Base-by-base conservation (phyloP, 2,888 invertebrate genomes). In the Nebria salina region DNA sequence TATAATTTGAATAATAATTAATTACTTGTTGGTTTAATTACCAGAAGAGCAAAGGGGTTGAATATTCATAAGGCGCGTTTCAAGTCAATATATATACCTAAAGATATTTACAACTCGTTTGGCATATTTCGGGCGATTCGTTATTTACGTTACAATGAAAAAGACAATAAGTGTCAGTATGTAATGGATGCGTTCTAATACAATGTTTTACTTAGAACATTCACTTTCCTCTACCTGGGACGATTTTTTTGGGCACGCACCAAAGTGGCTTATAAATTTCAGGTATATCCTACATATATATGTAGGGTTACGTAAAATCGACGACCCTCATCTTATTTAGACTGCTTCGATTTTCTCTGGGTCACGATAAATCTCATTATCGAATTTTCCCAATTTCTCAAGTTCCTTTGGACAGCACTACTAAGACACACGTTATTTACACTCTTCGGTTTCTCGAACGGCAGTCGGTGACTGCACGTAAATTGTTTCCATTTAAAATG, bases 381-480 rank as follows among this genome's bases (percentile, higher is more conserved):
- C 78, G 78, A 78, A 73, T 73, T 78, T 78, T 65, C 72, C 34
- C 78, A 72, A 78, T 78, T 78, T 78, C 73, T 78, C 78, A 72
- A 73, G 65, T 42, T 73, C 73, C 65, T 73, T 26, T 73, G 73
- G 78, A 11, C 42, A 41, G 26, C 1, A 25, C 20, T 20, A 70
- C 26, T 54, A 54, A n/a, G 70, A 77, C 77, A 77, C 25, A 54
- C 70, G 68, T 77, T 77, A 77, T 77, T 77, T 77, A 77, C 77
- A 77, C 70, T 77, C 70, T 65, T 20, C 75, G 7, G 13, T 54
- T 65, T 20, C 65, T 13, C 8, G 70, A 68, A 70, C 43, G 64
- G 41, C 76, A 76, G 76, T 66, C 54, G 68, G 76, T 76, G 76
- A 76, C 76, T 70, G 76, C 76, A 68, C 72, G 65, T 77, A 54